Evolutionary conservation across 2,888 invertebrate species (phyloP).

Genomic region (Polydrusus cervinus): DNA sequence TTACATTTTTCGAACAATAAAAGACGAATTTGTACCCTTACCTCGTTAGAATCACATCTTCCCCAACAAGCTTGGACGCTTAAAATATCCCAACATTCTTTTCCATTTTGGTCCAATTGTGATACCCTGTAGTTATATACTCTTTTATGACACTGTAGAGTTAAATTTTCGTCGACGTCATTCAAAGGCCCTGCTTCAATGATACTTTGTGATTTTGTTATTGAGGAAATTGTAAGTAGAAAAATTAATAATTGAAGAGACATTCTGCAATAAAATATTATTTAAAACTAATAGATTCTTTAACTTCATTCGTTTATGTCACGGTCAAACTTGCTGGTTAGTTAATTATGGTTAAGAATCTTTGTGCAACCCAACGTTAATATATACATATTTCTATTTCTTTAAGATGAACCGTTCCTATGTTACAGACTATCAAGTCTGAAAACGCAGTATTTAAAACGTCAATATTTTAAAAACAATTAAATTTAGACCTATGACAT

Average conservation of each 20-base stretch:
- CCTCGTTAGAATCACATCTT: slow-evolving; percentile 88
- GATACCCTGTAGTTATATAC: slow-evolving; percentile 80
- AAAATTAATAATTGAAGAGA: slow-evolving; percentile 31
- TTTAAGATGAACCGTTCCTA: too few relatives aligned
- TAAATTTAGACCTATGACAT: too few relatives aligned
- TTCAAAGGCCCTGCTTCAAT: slow-evolving; percentile 43
- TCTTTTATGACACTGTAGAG: slow-evolving; percentile 80
- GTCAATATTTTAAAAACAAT: too few relatives aligned
- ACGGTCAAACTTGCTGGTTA: too few relatives aligned
- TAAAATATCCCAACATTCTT: slow-evolving; percentile 83
- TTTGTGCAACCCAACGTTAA: too few relatives aligned
- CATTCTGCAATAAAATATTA: slow-evolving; percentile 33
- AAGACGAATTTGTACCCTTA: slow-evolving; percentile 62
- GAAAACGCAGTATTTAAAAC: too few relatives aligned
- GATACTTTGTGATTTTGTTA: slow-evolving; percentile 41
- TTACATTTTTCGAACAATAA: too few relatives aligned
- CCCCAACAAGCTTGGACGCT: slow-evolving; percentile 88
- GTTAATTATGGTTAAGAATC: too few relatives aligned
- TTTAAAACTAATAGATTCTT: not conserved
- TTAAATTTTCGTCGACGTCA: slow-evolving; percentile 60
- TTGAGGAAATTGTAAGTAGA: slow-evolving; percentile 26
- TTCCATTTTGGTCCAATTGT: slow-evolving; percentile 77
- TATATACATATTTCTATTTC: too few relatives aligned
- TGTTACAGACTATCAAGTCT: too few relatives aligned
- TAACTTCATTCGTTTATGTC: too few relatives aligned